phyloP scores from a whole-genome alignment of 2,888 invertebrate genomes.

The Dicyrtomina minuta region DNA sequence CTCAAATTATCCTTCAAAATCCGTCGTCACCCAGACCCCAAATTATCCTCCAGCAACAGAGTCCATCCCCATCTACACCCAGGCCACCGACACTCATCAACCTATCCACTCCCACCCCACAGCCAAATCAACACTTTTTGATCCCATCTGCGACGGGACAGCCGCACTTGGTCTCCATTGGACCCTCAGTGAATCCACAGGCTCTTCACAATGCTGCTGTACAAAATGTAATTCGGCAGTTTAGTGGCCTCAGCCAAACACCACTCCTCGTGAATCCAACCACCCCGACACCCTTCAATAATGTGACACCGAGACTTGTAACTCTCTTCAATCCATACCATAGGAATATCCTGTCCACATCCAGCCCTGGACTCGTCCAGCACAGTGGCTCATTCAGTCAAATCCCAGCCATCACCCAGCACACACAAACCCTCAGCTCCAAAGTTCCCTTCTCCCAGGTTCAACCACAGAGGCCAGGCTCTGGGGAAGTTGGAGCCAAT shows the following conservation, averaged over 20 bases:
- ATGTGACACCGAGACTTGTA: conserved; percentile 17
- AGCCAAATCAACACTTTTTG: conserved; percentile 22
- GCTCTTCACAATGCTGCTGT: conserved; percentile 34
- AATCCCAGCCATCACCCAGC: conserved; percentile 8
- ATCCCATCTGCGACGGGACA: conserved; percentile 25
- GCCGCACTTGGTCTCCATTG: conserved; percentile 25
- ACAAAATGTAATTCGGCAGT: conserved; percentile 34
- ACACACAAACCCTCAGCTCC: not conserved
- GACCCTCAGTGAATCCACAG: conserved; percentile 24
- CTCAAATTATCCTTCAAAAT: conserved; percentile 12
- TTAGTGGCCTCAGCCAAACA: conserved; percentile 29
- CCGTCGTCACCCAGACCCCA: not conserved
- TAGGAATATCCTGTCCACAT: conserved; percentile 11
- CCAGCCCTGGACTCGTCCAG: conserved; percentile 18
- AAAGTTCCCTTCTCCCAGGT: not conserved
- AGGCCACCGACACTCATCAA: conserved; percentile 13
- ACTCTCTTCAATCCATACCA: conserved; percentile 8
- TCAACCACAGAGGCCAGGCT: conserved; percentile 1
- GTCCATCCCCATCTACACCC: conserved; percentile 28
- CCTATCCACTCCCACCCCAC: conserved; percentile 6
- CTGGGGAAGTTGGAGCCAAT: no score
- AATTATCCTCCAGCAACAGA: conserved; percentile 4
- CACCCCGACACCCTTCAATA: conserved; percentile 9
- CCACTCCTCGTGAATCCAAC: conserved; percentile 34
- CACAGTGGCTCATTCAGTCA: not conserved